A percentile compares a stretch with the other conserved stretches of the same genome.
Conservation (phyloP, 2,888 invertebrate species). For the Latheticus oryzae region DNA sequence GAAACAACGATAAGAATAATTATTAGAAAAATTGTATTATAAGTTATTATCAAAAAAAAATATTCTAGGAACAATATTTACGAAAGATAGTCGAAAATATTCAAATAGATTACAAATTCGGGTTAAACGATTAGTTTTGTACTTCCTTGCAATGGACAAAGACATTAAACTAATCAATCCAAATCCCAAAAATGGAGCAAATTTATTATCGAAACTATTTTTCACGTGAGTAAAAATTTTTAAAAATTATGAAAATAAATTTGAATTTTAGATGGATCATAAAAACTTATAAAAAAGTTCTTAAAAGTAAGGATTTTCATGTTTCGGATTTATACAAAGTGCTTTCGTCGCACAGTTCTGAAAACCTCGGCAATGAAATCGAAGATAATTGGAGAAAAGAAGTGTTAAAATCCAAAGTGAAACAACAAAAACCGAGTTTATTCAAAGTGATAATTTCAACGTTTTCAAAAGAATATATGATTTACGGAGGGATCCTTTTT, state of each 20-base stretch:
- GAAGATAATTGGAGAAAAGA: slow-evolving; percentile 67
- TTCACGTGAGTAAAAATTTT: slow-evolving; percentile 55
- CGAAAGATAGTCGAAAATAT: slow-evolving; percentile 7
- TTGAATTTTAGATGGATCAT: slow-evolving; percentile 53
- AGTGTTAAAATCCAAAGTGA: slow-evolving; percentile 40
- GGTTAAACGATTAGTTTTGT: too few species aligned
- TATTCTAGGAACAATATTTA: too few species aligned
- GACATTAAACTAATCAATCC: slow-evolving; percentile 46
- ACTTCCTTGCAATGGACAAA: slow-evolving; percentile 26
- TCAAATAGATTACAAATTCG: too few species aligned
- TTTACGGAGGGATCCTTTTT: slow-evolving; percentile 47
- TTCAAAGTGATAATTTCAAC: slow-evolving; percentile 45
- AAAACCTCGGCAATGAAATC: slow-evolving; percentile 71
- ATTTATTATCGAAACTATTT: slow-evolving; percentile 70
- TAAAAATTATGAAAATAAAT: not conserved
- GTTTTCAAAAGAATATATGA: slow-evolving; percentile 46
- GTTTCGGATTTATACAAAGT: slow-evolving; percentile 74
- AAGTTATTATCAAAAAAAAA: not conserved
- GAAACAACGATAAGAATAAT: too few species aligned
- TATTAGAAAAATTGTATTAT: too few species aligned
- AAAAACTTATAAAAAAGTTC: slow-evolving; percentile 69
- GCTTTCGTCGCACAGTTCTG: slow-evolving; percentile 71
- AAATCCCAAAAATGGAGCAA: slow-evolving; percentile 72
- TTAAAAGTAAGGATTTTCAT: slow-evolving; percentile 72
- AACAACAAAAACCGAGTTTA: slow-evolving; percentile 46